Evolutionary conservation across 1,140 invertebrate species (phyloP).

Genomic region (Cydia pomonella): DNA sequence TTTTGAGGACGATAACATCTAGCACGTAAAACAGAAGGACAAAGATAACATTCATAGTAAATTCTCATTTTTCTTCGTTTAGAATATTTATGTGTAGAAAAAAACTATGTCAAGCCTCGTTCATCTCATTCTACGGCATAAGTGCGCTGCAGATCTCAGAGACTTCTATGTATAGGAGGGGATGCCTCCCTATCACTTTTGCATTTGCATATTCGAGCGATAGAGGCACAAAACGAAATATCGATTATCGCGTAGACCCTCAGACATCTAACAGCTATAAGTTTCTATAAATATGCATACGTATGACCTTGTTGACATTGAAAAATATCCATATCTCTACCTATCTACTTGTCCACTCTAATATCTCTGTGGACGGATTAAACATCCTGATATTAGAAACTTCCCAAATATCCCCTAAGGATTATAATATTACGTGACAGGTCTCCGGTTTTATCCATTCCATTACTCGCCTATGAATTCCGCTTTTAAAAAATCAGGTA

Average conservation of each 20-base stretch:
- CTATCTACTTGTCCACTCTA: neutral
- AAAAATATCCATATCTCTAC: neutral
- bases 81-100: too few species aligned
- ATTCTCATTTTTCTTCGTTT: neutral
- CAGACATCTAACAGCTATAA: too few species aligned
- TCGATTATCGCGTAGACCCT: too few species aligned
- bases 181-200: too few species aligned
- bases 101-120: too few species aligned
- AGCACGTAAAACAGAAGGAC: neutral
- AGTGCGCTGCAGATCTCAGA: too few species aligned
- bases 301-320: neutral
- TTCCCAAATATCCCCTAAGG: neutral
- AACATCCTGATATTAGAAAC: neutral
- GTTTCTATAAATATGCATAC: too few species aligned
- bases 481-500: conserved; percentile 52
- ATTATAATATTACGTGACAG: conserved; percentile 13
- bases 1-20: neutral
- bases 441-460: conserved; percentile 26
- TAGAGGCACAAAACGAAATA: too few species aligned
- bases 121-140: too few species aligned
- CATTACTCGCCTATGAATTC: conserved; percentile 29
- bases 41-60: neutral
- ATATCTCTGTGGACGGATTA: neutral
- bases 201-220: too few species aligned
- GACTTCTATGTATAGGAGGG: too few species aligned